Percentiles rank a stretch among this genome's conserved stretches.
These are phyloP conservation scores for Marasmarcha lunaedactyla DNA, from an alignment of 2,888 invertebrate species.

Conservation along the genomic window DNA sequence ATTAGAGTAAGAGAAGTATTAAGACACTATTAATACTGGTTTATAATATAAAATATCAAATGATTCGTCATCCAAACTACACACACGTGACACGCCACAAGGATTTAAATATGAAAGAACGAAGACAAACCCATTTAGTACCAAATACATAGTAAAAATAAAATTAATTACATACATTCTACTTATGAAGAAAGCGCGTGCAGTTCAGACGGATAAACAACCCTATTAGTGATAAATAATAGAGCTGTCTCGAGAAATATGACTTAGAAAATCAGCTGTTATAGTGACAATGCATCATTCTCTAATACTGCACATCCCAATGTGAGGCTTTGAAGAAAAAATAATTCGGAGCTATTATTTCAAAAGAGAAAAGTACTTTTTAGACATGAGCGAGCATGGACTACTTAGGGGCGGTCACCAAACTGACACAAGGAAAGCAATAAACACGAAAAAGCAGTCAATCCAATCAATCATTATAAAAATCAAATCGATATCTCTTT, in stretches of 20 bases:
- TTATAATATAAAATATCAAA: not conserved
- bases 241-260: slow-evolving; percentile 67
- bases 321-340: slow-evolving; percentile 65
- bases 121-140: slow-evolving; percentile 7
- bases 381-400: slow-evolving; percentile 68
- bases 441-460: slow-evolving; percentile 73
- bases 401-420: slow-evolving; percentile 70
- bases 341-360: slow-evolving; percentile 61
- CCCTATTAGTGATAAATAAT: slow-evolving; percentile 66
- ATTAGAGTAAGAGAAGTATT: not conserved
- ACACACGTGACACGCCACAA: slow-evolving; percentile 18
- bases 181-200: slow-evolving; percentile 21
- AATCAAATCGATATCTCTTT: slow-evolving; percentile 50
- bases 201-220: slow-evolving; percentile 56
- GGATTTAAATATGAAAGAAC: slow-evolving; percentile 1
- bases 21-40: not conserved
- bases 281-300: slow-evolving; percentile 69
- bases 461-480: slow-evolving; percentile 67
- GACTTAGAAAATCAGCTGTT: slow-evolving; percentile 67
- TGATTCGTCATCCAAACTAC: slow-evolving; percentile 52
- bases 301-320: slow-evolving; percentile 68
- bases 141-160: slow-evolving; percentile 13
- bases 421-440: slow-evolving; percentile 73
- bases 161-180: slow-evolving; percentile 7
- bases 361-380: slow-evolving; percentile 59